Evolutionary conservation across 2,888 invertebrate genomes (phyloP), one percentile per base, ranked within the genome.

Genomic region (Thera britannica): DNA sequence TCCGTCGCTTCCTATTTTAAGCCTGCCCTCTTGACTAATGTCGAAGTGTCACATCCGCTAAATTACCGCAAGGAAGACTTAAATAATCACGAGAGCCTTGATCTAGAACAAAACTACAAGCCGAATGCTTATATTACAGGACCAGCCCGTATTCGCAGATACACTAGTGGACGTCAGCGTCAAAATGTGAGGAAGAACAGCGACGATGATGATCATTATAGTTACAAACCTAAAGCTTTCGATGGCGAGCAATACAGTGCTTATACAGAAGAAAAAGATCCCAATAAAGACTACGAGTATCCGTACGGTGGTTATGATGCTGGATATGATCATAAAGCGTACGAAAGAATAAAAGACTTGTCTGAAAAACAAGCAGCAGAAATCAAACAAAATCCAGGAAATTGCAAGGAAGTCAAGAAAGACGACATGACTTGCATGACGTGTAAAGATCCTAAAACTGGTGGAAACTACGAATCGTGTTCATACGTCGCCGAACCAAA

Each of bases 401-500:
- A 95, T 75, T 97, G 97, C 75, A 94, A 95, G 77, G 94, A 95
- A 79, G 94, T 96, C 0, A 87, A 94, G 59, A 95, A 94, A 77
- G 95, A 96, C 72, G 95, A 95, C 2, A 95, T 95, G 95, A 94
- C 95, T 9, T 97, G 97, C 83, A 95, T 95, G 72, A 94, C 96
- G 1, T 98, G 97, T 80, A 95, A 96, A 75, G 96, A 97, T 80
- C 95, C 96, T 1, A 95, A 96, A 82, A 96, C 96, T 2, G 96
- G 97, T 56, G 97, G 96, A 41, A 95, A 96, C 70, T 97, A 95
- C 72, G 97, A 97, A 83, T 96, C 96, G 11, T 98, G 97, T 82
- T 96, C 96, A 0, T 98, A 97, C 84, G 96, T 96, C 8, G 95
- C 96, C 0, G 95, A 96, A 71, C 97, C 97, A 0, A 95, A 95